A percentile compares a stretch with the other conserved stretches of the same genome.
Conservation (phyloP, 2,888 invertebrate species). For the Listrodromus nycthemerus region DNA sequence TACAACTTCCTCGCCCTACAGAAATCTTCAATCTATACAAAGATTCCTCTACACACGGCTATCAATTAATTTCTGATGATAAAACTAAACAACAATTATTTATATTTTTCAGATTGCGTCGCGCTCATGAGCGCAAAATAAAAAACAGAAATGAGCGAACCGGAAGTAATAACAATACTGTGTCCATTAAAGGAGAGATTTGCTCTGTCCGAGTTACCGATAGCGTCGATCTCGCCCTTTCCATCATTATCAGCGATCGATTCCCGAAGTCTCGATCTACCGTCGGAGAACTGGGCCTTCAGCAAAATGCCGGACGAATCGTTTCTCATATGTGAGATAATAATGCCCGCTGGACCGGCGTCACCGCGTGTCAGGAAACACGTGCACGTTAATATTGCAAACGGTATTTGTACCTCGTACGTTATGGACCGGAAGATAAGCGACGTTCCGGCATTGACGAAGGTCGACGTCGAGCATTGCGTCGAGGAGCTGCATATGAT, state of each 20-base stretch:
- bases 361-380: constrained; percentile 42
- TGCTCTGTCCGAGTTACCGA: not conserved
- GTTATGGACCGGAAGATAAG: constrained; percentile 57
- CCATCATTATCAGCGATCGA: constrained; percentile 17
- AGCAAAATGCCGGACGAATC: constrained; percentile 9
- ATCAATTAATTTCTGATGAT: not conserved
- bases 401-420: constrained; percentile 46
- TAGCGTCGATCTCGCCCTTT: not conserved
- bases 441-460: constrained; percentile 22
- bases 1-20: not conserved
- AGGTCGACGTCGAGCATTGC: constrained; percentile 49
- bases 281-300: constrained; percentile 43
- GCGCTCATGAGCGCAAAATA: not conserved
- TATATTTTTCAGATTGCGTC: not conserved
- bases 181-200: not conserved
- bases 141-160: not conserved
- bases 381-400: constrained; percentile 26
- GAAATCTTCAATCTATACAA: not conserved
- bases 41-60: not conserved
- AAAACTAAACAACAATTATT: not conserved
- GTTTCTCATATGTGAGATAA: constrained; percentile 44
- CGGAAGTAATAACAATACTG: not conserved
- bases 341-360: not conserved
- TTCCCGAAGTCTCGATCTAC: constrained; percentile 41
- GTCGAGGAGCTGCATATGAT: constrained; percentile 57